A percentile compares a stretch with the other conserved stretches of the same genome.
These are phyloP conservation scores for Microplitis manilae DNA, from an alignment of 2,888 invertebrate genomes.

Conservation along the genomic window DNA sequence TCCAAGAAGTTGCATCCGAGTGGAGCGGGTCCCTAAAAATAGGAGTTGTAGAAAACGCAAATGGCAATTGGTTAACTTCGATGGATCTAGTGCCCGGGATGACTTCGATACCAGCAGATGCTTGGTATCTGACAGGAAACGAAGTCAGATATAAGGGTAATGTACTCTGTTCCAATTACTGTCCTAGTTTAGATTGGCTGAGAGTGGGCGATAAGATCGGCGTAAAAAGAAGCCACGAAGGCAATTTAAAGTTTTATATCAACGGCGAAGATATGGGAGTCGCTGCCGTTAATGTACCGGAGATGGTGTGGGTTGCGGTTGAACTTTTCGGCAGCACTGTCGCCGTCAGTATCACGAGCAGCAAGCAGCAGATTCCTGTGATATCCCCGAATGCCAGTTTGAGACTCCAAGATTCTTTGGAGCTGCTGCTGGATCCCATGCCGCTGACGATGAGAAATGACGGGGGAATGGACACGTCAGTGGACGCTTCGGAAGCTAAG, in stretches of 20 bases:
- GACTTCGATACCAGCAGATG: slow-evolving; percentile 79
- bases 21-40: slow-evolving; percentile 84
- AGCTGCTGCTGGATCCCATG: slow-evolving; percentile 76
- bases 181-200: slow-evolving; percentile 85
- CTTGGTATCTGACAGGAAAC: slow-evolving; percentile 81
- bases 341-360: slow-evolving; percentile 82
- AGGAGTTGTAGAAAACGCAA: slow-evolving; percentile 83
- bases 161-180: slow-evolving; percentile 80
- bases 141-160: slow-evolving; percentile 81
- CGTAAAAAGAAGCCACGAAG: slow-evolving; percentile 81
- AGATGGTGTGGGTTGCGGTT: slow-evolving; percentile 87
- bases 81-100: slow-evolving; percentile 79
- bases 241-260: slow-evolving; percentile 81
- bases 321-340: slow-evolving; percentile 87
- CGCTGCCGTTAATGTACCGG: slow-evolving; percentile 84
- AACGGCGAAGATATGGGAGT: slow-evolving; percentile 88
- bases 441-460: slow-evolving; percentile 68
- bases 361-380: slow-evolving; percentile 73
- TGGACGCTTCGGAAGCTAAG: slow-evolving; percentile 67
- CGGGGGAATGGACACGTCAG: slow-evolving; percentile 68
- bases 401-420: slow-evolving; percentile 76
- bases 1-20: slow-evolving; percentile 77
- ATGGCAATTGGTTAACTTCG: slow-evolving; percentile 65
- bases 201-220: slow-evolving; percentile 85
- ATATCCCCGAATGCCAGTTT: slow-evolving; percentile 73